Evolutionary conservation across 2,113 vertebrate species (phyloP).

Genomic region (Pardalotus punctatus): DNA sequence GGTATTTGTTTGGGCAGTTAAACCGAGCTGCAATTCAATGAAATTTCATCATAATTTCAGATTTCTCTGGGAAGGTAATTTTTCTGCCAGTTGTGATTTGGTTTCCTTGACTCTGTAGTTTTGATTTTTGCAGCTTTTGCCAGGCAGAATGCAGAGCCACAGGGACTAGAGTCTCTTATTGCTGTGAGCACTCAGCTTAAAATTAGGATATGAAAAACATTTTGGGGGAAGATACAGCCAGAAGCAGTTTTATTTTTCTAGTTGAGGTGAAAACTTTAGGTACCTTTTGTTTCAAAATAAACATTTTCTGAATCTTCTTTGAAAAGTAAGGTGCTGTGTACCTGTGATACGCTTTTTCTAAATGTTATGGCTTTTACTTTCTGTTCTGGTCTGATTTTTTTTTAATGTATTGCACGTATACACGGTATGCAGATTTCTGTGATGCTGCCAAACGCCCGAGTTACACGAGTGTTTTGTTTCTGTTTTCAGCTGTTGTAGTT

Average conservation of each 20-base stretch:
- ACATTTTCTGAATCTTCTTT: background rate
- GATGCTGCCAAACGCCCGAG: background rate
- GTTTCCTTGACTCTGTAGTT: background rate
- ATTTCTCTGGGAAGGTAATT: background rate
- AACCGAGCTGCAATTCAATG: background rate
- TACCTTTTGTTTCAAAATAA: background rate
- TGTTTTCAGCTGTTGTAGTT: background rate
- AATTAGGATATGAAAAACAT: background rate
- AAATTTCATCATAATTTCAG: background rate
- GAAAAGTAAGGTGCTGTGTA: background rate
- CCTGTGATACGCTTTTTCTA: accelerated
- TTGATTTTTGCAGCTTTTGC: background rate
- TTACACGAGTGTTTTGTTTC: background rate
- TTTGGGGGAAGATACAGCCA: background rate
- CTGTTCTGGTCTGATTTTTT: background rate
- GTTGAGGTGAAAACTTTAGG: background rate
- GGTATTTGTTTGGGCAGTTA: background rate
- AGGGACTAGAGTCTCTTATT: background rate
- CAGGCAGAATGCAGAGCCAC: background rate
- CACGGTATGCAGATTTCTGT: background rate
- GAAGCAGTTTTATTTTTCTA: background rate
- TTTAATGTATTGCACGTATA: background rate
- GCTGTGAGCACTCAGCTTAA: background rate
- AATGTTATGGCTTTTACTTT: background rate
- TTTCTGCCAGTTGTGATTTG: background rate